phyloP scores from a whole-genome alignment of 2,797 vertebrate genomes.

The Hydrophis major region DNA sequence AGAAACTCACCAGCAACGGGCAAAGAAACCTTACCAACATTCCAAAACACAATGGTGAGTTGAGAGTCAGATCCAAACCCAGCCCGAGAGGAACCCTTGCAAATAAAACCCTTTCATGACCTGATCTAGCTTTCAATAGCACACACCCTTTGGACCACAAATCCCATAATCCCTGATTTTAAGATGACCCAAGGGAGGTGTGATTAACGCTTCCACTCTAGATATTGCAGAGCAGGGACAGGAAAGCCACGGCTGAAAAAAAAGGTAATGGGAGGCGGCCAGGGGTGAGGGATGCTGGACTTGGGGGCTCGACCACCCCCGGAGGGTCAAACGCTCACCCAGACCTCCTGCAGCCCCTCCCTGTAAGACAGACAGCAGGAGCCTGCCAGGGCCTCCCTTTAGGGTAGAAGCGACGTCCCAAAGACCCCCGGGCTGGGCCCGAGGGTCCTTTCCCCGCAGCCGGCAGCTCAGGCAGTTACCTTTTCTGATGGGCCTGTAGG shows the following conservation, averaged over 20 bases:
- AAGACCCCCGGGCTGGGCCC: neutral
- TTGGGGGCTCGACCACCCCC: neutral
- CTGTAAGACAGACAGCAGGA: neutral
- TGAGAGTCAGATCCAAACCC: neutral
- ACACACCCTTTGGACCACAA: neutral
- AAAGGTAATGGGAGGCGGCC: neutral
- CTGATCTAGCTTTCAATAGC: neutral
- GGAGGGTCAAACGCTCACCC: neutral
- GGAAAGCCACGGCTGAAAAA: neutral
- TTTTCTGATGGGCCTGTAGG: constrained; percentile 97
- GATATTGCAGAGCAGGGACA: neutral
- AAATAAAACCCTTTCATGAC: neutral
- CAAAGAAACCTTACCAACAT: too few relatives aligned
- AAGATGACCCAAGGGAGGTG: neutral
- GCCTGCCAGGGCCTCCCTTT: too few relatives aligned
- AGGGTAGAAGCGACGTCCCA: too few relatives aligned
- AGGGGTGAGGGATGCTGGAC: neutral
- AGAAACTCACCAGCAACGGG: neutral
- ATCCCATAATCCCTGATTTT: neutral
- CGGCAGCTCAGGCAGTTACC: constrained; percentile 66
- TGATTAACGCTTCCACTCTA: neutral
- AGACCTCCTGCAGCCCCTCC: neutral
- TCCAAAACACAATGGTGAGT: neutral
- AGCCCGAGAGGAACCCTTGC: neutral
- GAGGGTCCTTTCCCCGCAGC: neutral